A percentile compares a stretch with the other conserved stretches of the same genome.
phyloP scores from a whole-genome alignment of 2,888 invertebrate genomes.

The Abrostola triplasia region DNA sequence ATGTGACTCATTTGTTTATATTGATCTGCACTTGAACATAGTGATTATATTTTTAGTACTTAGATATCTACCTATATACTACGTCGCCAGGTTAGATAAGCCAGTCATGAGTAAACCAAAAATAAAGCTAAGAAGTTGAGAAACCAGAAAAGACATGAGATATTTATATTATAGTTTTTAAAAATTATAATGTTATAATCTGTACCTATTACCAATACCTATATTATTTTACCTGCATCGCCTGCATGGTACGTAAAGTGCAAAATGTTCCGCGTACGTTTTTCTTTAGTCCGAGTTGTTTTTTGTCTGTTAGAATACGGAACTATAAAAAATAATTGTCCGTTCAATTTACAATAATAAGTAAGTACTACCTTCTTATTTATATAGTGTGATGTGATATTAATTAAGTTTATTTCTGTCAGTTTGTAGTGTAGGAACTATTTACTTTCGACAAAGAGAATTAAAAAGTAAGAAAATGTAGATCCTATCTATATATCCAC shows the following conservation, averaged over 20 bases:
- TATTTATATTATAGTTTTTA: background rate
- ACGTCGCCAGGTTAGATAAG: too few relatives aligned
- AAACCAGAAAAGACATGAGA: background rate
- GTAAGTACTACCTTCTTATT: background rate
- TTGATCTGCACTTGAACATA: too few relatives aligned
- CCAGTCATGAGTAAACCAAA: too few relatives aligned
- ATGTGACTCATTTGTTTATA: too few relatives aligned
- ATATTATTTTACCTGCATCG: background rate
- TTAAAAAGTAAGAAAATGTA: background rate
- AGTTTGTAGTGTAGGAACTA: background rate
- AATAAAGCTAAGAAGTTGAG: too few relatives aligned
- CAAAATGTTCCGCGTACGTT: constrained; percentile 2
- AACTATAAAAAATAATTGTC: constrained; percentile 1
- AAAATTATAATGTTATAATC: background rate
- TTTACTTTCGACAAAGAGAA: background rate
- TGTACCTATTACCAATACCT: background rate
- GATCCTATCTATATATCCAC: too few relatives aligned
- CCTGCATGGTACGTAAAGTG: background rate
- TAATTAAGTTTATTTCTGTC: background rate
- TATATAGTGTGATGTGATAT: background rate
- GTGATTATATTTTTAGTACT: too few relatives aligned
- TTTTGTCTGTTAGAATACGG: constrained; percentile 1
- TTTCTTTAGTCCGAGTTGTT: background rate
- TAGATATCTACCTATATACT: too few relatives aligned
- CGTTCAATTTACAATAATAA: constrained; percentile 1